Evolutionary conservation across 2,797 vertebrate genomes (phyloP).

Genomic region (Macrochelys suwanniensis): DNA sequence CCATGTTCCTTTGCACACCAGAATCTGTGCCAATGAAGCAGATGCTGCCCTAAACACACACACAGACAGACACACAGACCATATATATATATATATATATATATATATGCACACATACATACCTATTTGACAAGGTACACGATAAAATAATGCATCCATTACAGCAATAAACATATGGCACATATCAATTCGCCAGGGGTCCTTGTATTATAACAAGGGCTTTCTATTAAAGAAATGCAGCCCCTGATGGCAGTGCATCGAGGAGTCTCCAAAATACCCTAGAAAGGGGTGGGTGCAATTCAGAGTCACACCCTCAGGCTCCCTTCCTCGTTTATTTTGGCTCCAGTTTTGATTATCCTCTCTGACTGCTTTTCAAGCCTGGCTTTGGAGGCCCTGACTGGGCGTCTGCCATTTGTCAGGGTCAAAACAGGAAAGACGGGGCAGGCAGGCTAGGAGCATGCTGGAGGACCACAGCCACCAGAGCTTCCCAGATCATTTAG

Average conservation of each 20-base stretch:
- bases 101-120: fast-evolving
- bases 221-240: neutral
- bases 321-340: neutral
- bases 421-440: neutral
- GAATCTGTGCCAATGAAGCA: neutral
- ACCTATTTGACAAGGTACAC: neutral
- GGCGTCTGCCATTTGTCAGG: fast-evolving
- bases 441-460: fast-evolving
- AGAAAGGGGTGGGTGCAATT: fast-evolving
- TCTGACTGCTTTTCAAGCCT: neutral
- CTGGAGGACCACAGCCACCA: too few relatives aligned
- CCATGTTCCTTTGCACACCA: neutral
- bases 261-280: neutral
- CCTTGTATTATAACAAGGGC: neutral
- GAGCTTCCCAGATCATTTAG: too few relatives aligned
- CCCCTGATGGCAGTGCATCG: neutral
- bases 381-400: neutral
- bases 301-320: neutral
- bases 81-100: neutral
- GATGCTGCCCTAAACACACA: neutral
- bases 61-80: fast-evolving
- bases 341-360: neutral
- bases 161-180: neutral
- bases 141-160: neutral
- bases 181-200: fast-evolving